A percentile compares a stretch with the other conserved stretches of the same genome.
These are phyloP conservation scores for Euphonia xanthogaster DNA, from an alignment of 2,797 vertebrate genomes.

Conservation along the genomic window DNA sequence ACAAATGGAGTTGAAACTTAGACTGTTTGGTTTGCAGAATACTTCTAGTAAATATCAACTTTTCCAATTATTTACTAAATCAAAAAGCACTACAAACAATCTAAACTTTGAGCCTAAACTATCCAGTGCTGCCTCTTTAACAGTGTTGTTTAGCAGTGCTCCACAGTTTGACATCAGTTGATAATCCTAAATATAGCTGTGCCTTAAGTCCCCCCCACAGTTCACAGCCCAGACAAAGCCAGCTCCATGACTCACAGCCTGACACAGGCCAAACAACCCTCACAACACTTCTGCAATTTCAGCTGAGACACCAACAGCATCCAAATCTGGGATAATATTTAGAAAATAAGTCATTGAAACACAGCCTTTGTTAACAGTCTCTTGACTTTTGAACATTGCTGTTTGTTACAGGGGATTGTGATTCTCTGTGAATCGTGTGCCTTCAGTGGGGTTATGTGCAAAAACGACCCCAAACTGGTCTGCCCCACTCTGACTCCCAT, in stretches of 20 bases:
- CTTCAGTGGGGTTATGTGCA: not conserved
- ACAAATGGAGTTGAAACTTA: not conserved
- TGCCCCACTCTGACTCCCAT: not conserved
- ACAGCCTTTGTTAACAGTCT: not conserved
- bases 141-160: not conserved
- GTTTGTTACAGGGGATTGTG: not conserved
- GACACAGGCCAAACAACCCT: conserved; percentile 28
- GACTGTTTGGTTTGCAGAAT: not conserved
- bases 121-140: conserved; percentile 17
- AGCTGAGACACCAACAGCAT: not conserved
- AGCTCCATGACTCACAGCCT: conserved; percentile 58
- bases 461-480: not conserved
- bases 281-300: conserved; percentile 21
- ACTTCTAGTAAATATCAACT: not conserved
- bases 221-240: conserved; percentile 49
- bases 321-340: not conserved
- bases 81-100: not conserved
- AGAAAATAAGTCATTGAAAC: not conserved
- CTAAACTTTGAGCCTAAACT: not conserved
- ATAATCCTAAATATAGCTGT: conserved; percentile 62
- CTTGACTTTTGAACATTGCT: not conserved
- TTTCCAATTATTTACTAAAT: not conserved
- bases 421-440: not conserved
- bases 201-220: conserved; percentile 43
- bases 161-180: conserved; percentile 42